Percentiles rank a stretch among this genome's conserved stretches.
Conservation (phyloP, 2,888 invertebrate genomes). For the Dryococelus australis region DNA sequence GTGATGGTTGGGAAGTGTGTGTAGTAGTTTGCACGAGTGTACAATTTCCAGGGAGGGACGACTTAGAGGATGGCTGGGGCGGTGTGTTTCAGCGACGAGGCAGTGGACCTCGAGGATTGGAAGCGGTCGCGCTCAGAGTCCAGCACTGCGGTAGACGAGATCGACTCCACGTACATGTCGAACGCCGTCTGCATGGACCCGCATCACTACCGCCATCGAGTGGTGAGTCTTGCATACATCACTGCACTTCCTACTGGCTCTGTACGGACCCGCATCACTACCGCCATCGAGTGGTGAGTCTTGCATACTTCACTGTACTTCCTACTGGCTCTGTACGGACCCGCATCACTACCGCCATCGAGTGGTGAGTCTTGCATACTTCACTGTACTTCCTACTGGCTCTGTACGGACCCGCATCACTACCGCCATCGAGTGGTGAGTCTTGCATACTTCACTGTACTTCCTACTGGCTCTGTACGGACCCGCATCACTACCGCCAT, state of each 20-base stretch:
- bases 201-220: constrained; percentile 42
- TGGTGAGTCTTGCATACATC: constrained; percentile 6
- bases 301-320: too few relatives aligned
- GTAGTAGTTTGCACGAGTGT: too few relatives aligned
- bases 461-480: constrained; percentile 27
- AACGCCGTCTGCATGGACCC: constrained; percentile 38
- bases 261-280: constrained; percentile 44
- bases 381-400: not conserved
- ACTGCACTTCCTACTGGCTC: not conserved
- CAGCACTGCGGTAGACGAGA: constrained; percentile 66
- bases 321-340: constrained; percentile 33
- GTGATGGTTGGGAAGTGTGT: too few relatives aligned
- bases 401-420: constrained; percentile 41
- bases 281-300: constrained; percentile 29
- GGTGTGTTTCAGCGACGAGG: constrained; percentile 74
- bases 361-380: constrained; percentile 21
- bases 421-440: constrained; percentile 37
- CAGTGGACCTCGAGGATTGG: constrained; percentile 73
- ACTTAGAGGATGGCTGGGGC: too few relatives aligned
- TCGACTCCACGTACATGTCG: constrained; percentile 58
- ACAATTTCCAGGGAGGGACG: too few relatives aligned
- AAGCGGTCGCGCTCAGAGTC: constrained; percentile 81
- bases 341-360: constrained; percentile 43
- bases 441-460: not conserved
- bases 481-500: constrained; percentile 44